Evolutionary conservation across 1,140 invertebrate genomes (phyloP), one percentile per base, ranked within the genome.

Genomic region (Aphidius ervi): DNA sequence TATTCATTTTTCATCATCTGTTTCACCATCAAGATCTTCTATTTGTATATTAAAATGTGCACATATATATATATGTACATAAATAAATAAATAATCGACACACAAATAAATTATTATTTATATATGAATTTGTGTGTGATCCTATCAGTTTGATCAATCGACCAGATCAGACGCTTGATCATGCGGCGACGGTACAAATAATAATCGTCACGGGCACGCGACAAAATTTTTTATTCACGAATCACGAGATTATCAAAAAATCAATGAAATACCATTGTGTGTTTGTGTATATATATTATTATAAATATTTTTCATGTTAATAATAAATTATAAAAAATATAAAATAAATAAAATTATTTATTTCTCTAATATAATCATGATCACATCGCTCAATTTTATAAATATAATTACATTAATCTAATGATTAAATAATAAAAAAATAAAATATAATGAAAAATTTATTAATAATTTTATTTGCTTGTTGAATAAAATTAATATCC

Each of bases 201-300:
- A 59, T 52, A 59, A 59, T 59, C 57, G 47, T 59, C 46, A 59
- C 9, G 20, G 48, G 57, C 57, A 59, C 57, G 57, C 57, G 57
- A 59, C 48, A 9, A 45, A 56, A 46, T 41, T 31, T 31, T 31
- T 31, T 9, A 59, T 59, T 59, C 47, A 49, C 57, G 16, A 58
- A 54, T 58, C 50, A 41, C 41, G 37, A 48, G 41, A 59, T 59
- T 40, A 37, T 31, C 1, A 7, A 54, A 54, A 54, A 9, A 6
- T n/a, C 39, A 37, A 54, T 39, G 10, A 16, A 40, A 8, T 31
- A 8, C 23, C 42, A 42, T 6, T 31, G 23, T 31, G 23, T 31
- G 3, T 23, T 2, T 23, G 23, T 4, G 23, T 16, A 0, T 16
- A 1, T 16, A 16, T 16, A 16, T 16, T 16, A 16, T 16, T 16